Evolutionary conservation across 2,797 vertebrate genomes (phyloP).

Genomic region (Furcifer pardalis): DNA sequence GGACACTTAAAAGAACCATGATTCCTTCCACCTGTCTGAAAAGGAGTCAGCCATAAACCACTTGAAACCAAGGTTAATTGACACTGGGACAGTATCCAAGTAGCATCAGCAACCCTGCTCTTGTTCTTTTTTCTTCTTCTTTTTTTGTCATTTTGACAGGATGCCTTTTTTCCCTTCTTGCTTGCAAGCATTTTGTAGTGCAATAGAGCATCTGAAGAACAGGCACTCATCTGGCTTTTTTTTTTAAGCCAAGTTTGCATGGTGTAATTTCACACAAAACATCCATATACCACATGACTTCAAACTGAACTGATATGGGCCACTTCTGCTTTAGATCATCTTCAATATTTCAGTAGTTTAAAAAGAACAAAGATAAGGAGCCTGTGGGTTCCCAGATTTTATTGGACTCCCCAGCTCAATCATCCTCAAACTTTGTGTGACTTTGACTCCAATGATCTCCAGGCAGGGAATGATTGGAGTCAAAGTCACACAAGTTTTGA

Average conservation of each 20-base stretch:
- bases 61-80: slow-evolving; percentile 31
- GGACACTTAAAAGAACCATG: slow-evolving; percentile 30
- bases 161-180: not conserved
- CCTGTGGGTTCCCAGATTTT: too few species aligned
- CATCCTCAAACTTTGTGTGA: too few species aligned
- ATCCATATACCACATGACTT: not conserved
- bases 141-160: not conserved
- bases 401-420: too few species aligned
- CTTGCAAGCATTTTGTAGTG: not conserved
- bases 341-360: not conserved
- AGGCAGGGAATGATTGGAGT: too few species aligned
- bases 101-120: not conserved
- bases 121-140: too few species aligned
- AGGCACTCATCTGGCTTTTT: not conserved
- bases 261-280: too few species aligned
- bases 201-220: not conserved
- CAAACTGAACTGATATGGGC: not conserved
- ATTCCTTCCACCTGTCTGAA: slow-evolving; percentile 5
- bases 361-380: too few species aligned
- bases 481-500: too few species aligned
- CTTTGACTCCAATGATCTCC: too few species aligned
- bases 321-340: not conserved
- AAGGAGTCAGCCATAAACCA: slow-evolving; percentile 1
- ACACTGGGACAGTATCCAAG: slow-evolving; percentile 21
- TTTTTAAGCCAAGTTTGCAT: not conserved